Base-by-base conservation (phyloP, 1,140 invertebrate genomes). In the Neodiprion pinetum region DNA sequence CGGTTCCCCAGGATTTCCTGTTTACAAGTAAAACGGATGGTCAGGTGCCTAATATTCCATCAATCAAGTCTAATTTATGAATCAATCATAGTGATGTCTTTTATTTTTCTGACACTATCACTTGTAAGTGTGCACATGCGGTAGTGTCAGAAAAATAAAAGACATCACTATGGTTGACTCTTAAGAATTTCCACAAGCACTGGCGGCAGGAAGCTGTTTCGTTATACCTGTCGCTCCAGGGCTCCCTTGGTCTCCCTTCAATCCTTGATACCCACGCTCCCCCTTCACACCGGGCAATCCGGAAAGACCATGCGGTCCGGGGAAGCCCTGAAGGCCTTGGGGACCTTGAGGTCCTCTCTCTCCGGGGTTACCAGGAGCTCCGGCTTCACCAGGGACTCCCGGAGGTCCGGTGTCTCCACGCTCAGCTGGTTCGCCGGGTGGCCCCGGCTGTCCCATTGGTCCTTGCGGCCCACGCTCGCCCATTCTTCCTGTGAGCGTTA, bases 361-460 rank as follows among this genome's bases (percentile, higher is more conserved):
- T 72, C 94, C 95, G 17, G 91, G 90, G 9, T 88, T 90, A 21
- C 94, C 94, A n/a, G 89, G 81, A 17, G 93, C 91, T n/a, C 95
- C 94, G 7, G 89, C 76, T 84, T 95, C 94, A 77, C 95, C 93
- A 70, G 92, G 89, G n/a, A 90, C 85, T 10, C 95, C 95, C 21
- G 93, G 91, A 67, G 90, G 87, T 68, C 95, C 95, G 47, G 92
- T 90, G 79, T 95, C 94, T 49, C 95, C 95, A 81, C 92, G 88
- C 82, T 94, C 93, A 0, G 91, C 94, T 72, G 93, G 91, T 85
- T 95, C 93, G 71, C 95, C 95, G 12, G 93, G 93, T n/a, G 93
- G 91, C 14, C 95, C 95, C 9, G 88, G 82, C 9, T 91, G 91
- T 49, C 95, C 95, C 47, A 93, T 83, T 40, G 89, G 88, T 17